Base-by-base conservation (phyloP, 2,888 invertebrate genomes). In the Sicus ferrugineus region DNA sequence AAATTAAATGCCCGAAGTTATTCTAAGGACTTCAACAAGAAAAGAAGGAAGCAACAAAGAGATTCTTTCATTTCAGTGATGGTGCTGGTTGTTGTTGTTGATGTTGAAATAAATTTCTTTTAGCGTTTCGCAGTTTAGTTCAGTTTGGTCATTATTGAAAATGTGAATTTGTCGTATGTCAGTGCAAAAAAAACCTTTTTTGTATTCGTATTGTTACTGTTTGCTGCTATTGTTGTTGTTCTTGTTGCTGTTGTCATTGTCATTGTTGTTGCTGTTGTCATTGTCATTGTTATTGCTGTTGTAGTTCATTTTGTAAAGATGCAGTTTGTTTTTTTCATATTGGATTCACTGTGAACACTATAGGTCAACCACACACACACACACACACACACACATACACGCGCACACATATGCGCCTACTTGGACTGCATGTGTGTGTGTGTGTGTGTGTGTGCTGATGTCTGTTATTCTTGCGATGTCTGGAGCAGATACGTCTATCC, bases 81-180 rank as follows among this genome's bases (percentile, higher is more conserved):
- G 50, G 19, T 50, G 19, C 34, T 54, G 46, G 59, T 30, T 48
- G 46, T 67, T 59, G 62, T 56, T 66, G 50, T 63, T 68, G 73
- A 54, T 67, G 26, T 69, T 72, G 65, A n/a, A n/a, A n/a, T n/a
- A n/a, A n/a, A n/a, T 65, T 62, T 42, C 34, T 34, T 34, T 34
- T 72, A 74, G 67, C 70, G 65, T 69, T 67, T 63, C 74, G 71
- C 67, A 70, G 5, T 34, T 65, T 72, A 71, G 68, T 65, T 62
- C n/a, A n/a, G 66, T 67, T 71, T 68, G 52, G 63, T 62, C 42
- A 34, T 70, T 68, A 69, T 64, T 30, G n/a, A 46, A 61, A 67
- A 52, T 68, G 28, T 63, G 46, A 54, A 52, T 63, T 58, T 63
- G 68, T 48, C 62, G 62, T 63, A 71, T 67, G 61, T 69, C 63